These are phyloP conservation scores for Harpegnathos saltator DNA, from an alignment of 1,140 invertebrate species.

Conservation along the genomic window DNA sequence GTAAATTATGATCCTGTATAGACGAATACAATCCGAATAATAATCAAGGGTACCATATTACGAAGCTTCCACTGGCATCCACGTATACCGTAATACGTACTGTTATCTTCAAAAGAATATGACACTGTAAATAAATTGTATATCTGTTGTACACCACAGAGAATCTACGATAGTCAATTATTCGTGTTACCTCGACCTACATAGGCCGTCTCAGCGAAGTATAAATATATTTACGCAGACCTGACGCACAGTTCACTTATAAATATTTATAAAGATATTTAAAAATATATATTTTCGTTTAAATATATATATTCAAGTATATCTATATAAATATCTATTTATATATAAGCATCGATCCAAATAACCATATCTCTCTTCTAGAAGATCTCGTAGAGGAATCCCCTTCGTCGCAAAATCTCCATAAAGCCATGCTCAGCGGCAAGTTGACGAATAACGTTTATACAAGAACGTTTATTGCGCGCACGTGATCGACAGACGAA, in stretches of 20 bases:
- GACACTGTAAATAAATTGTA: constrained; percentile 82
- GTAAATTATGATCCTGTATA: constrained; percentile 35
- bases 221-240: no score
- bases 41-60: constrained; percentile 14
- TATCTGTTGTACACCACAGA: constrained; percentile 77
- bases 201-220: background rate
- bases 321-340: no score
- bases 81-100: constrained; percentile 12
- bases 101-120: constrained; percentile 56
- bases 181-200: background rate
- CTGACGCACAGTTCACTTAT: no score
- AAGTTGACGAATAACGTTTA: background rate
- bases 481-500: background rate
- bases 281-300: no score
- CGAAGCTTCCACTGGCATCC: constrained; percentile 6
- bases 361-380: no score
- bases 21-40: constrained; percentile 29
- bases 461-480: background rate
- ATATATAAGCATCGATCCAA: background rate
- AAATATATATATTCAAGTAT: background rate
- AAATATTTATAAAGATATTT: no score
- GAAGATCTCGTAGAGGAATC: background rate
- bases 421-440: background rate
- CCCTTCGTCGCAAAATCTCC: background rate
- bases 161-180: background rate